Evolutionary conservation across 30 jellyfish, hydroid and myxozoan genomes (phyloP), one percentile per base, ranked within the genome.

Genomic region (Turritopsis rubra): DNA sequence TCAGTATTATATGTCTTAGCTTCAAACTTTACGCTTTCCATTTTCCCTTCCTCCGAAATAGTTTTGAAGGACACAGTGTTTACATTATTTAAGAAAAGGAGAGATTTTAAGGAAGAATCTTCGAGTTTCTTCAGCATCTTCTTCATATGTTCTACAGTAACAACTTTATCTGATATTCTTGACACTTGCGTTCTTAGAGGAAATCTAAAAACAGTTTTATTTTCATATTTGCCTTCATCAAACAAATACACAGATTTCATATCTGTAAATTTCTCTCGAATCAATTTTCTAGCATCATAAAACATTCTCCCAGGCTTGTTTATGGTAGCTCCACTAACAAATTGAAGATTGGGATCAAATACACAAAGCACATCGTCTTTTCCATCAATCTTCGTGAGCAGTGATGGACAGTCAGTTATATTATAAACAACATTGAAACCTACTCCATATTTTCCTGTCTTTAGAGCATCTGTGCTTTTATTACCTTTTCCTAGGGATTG

Each of bases 381-480:
- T 22, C 72, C 66, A 17, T 83, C 88, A 29, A 75, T 75, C 7
- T 77, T 21, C 52, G 97, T 75, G 31, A 90, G 71, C 65, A 90
- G 65, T 19, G 80, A 65, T 20, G 97, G 97, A 24, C 82, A 88
- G 60, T 90, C 97, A 7, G 97, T 85, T 28, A 90, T 85, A 60
- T 83, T 86, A 71, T 90, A 90, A 26, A 90, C 97, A 66, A 83
- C 95, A 79, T 90, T 90, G 88, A 90, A 86, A 1, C 97, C 97
- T 24, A 90, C 87, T 18, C 97, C 97, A 83, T 84, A 90, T 66
- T 90, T 91, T 9, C 97, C 97, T 18, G 97, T 90, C 52, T 86
- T 86, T 82, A 73, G 65, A 1, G 93, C 41, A 65, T 90, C 90
- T 21, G 77, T 71, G 41, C 87, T n/a, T 75, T 90, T 90, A 52